These are phyloP conservation scores for Albula glossodonta DNA, from an alignment of 2,113 vertebrate species.

Conservation along the genomic window DNA sequence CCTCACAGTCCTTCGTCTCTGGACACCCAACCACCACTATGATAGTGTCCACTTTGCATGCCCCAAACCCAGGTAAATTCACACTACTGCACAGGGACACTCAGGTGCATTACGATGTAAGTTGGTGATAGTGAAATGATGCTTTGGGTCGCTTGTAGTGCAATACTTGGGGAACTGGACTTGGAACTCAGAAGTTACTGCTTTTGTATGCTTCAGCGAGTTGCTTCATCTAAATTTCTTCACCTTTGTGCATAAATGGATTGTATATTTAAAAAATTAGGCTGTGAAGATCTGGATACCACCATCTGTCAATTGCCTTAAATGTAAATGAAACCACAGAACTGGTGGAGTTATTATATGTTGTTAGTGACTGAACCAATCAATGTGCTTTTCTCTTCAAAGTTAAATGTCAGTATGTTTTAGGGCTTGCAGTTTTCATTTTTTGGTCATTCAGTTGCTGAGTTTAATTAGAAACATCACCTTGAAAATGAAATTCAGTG, in stretches of 20 bases:
- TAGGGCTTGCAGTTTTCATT: neutral
- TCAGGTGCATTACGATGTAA: neutral
- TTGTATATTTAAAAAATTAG: too few species aligned
- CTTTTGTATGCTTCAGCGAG: too few species aligned
- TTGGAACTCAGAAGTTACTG: too few species aligned
- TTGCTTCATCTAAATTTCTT: too few species aligned
- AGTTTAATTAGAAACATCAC: neutral
- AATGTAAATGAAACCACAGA: neutral
- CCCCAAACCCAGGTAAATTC: constrained; percentile 52
- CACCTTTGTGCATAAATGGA: too few species aligned
- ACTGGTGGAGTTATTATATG: neutral
- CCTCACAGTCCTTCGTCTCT: constrained; percentile 89
- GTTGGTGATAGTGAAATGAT: neutral
- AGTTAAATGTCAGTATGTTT: neutral
- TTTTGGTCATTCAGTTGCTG: neutral
- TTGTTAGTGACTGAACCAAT: neutral
- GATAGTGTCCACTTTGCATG: constrained; percentile 89
- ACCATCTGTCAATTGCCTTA: too few species aligned
- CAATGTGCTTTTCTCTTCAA: neutral
- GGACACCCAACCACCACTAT: constrained; percentile 84
- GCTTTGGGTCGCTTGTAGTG: neutral
- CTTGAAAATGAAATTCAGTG: neutral
- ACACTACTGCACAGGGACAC: neutral
- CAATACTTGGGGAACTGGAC: too few species aligned
- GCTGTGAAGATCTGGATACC: too few species aligned